Conservation (phyloP, 2,888 invertebrate species). For the Poecilobothrus nobilitatus region DNA sequence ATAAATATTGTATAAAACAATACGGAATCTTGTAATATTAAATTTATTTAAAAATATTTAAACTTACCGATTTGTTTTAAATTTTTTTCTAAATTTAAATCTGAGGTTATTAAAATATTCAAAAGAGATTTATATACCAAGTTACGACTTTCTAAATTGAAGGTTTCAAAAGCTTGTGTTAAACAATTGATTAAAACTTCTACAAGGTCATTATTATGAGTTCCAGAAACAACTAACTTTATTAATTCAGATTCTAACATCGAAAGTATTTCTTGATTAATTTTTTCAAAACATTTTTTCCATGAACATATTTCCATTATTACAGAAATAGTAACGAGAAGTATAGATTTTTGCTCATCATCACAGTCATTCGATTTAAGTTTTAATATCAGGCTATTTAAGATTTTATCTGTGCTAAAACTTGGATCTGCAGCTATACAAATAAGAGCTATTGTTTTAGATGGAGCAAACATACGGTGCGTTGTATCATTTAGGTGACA, state of each 20-base stretch:
- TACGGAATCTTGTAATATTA: no score
- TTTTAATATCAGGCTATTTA: slow-evolving; percentile 34
- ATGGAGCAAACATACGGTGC: slow-evolving; percentile 37
- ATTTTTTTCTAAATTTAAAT: slow-evolving; percentile 5
- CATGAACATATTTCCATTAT: slow-evolving; percentile 30
- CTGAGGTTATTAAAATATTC: slow-evolving; percentile 44
- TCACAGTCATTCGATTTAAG: slow-evolving; percentile 24
- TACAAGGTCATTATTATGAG: slow-evolving; percentile 43
- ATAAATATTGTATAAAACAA: neutral
- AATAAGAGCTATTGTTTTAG: slow-evolving; percentile 35
- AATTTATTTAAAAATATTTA: slow-evolving; percentile 36
- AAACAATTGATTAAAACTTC: slow-evolving; percentile 49
- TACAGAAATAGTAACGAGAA: slow-evolving; percentile 33
- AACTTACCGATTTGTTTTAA: slow-evolving; percentile 46
- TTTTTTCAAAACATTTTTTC: slow-evolving; percentile 20
- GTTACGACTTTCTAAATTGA: slow-evolving; percentile 46
- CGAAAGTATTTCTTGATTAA: slow-evolving; percentile 15
- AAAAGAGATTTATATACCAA: slow-evolving; percentile 49
- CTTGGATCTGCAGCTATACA: slow-evolving; percentile 36
- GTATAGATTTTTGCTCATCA: slow-evolving; percentile 31
- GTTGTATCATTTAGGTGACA: slow-evolving; percentile 37
- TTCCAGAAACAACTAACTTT: slow-evolving; percentile 10
- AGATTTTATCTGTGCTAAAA: slow-evolving; percentile 36
- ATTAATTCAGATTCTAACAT: slow-evolving; percentile 18
- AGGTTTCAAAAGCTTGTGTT: slow-evolving; percentile 43